These are phyloP conservation scores for Diloba caeruleocephala DNA, from an alignment of 2,888 invertebrate species.

Conservation along the genomic window DNA sequence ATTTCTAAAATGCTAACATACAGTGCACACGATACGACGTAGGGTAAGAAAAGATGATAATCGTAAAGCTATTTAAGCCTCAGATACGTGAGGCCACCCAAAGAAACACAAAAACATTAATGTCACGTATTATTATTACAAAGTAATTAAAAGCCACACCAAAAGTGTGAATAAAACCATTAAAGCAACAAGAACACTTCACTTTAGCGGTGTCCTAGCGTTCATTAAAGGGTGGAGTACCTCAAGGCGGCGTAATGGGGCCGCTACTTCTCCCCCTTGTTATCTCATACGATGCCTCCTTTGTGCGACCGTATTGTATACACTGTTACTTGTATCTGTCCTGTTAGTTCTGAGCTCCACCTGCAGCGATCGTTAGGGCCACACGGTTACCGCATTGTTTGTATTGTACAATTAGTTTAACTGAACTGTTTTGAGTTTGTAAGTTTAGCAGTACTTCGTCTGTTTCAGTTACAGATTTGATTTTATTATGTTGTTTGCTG, in stretches of 20 bases:
- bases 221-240: constrained; percentile 70
- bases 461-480: constrained; percentile 60
- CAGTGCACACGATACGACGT: too few species aligned
- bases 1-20: too few species aligned
- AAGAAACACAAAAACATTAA: constrained; percentile 33
- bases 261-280: constrained; percentile 79
- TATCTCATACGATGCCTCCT: constrained; percentile 79
- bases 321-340: constrained; percentile 63
- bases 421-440: constrained; percentile 76
- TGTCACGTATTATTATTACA: constrained; percentile 40
- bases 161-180: constrained; percentile 64
- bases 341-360: constrained; percentile 64
- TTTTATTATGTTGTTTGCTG: constrained; percentile 26
- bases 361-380: constrained; percentile 74
- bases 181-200: constrained; percentile 65
- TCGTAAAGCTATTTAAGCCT: not conserved
- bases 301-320: constrained; percentile 69
- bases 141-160: constrained; percentile 58
- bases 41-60: not conserved
- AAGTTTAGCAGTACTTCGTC: constrained; percentile 58
- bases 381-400: constrained; percentile 74
- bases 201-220: constrained; percentile 68
- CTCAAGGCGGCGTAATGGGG: constrained; percentile 80
- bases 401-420: constrained; percentile 79
- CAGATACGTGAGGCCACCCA: constrained; percentile 7